These are phyloP conservation scores for Coenobita brevimanus DNA, from an alignment of 1,140 invertebrate genomes.

Conservation along the genomic window DNA sequence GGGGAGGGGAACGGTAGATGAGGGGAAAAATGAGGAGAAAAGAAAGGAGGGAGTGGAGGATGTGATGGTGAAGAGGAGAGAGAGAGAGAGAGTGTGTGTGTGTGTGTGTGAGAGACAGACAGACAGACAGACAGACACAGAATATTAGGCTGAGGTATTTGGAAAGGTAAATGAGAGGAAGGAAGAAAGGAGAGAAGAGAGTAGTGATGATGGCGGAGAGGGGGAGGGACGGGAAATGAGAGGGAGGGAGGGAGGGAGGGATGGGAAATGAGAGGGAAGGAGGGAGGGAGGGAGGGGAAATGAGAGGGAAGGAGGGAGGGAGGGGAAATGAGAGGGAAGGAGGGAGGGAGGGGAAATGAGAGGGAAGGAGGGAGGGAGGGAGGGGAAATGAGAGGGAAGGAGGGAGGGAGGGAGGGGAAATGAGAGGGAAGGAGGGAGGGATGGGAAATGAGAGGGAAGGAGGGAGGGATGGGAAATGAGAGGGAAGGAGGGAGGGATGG, in stretches of 20 bases:
- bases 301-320: not conserved
- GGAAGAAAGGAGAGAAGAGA: too few relatives aligned
- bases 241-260: slow-evolving; percentile 3
- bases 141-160: too few relatives aligned
- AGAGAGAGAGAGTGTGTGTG: not conserved
- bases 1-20: not conserved
- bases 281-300: not conserved
- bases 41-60: not conserved
- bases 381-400: not conserved
- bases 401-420: not conserved
- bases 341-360: not conserved
- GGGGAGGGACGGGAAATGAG: not conserved
- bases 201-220: too few relatives aligned
- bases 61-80: slow-evolving; percentile 3
- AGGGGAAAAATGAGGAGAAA: not conserved
- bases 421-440: too few relatives aligned
- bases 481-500: too few relatives aligned
- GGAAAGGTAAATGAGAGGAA: too few relatives aligned
- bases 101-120: too few relatives aligned
- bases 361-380: not conserved
- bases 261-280: not conserved
- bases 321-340: not conserved
- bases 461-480: too few relatives aligned
- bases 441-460: too few relatives aligned
- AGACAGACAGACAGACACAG: too few relatives aligned